Conservation (phyloP, 2,113 vertebrate species). For the Ammodytes dubius region DNA sequence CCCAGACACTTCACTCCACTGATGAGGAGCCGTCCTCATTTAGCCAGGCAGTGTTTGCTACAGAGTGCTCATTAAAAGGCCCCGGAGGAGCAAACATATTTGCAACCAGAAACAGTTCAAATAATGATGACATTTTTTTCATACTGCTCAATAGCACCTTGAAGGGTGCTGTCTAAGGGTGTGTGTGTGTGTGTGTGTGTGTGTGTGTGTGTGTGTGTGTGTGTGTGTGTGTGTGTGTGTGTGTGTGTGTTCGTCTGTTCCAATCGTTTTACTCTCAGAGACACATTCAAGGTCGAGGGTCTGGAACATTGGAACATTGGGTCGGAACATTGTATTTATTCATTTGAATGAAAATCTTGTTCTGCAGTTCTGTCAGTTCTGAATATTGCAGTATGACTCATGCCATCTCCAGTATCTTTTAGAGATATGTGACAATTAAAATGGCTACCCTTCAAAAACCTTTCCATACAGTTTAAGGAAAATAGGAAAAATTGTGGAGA, state of each 20-base stretch:
- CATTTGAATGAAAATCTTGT: slow-evolving; percentile 22
- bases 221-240: not conserved
- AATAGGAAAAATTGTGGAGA: not conserved
- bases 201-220: no score
- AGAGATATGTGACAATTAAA: slow-evolving; percentile 6
- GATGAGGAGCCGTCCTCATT: slow-evolving; percentile 62
- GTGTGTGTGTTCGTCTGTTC: not conserved
- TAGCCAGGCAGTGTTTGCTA: slow-evolving; percentile 61
- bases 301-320: not conserved
- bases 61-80: slow-evolving; percentile 62
- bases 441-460: not conserved
- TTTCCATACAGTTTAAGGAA: not conserved
- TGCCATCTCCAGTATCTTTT: slow-evolving; percentile 13
- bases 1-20: slow-evolving; percentile 56
- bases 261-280: slow-evolving; percentile 25
- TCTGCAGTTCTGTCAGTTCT: not conserved
- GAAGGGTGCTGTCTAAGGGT: not conserved
- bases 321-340: not conserved
- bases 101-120: slow-evolving; percentile 40
- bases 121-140: slow-evolving; percentile 39
- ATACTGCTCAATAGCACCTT: slow-evolving; percentile 11
- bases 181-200: no score
- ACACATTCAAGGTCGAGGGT: slow-evolving; percentile 20
- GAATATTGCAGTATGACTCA: slow-evolving; percentile 25
- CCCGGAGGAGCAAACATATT: slow-evolving; percentile 52